Percentiles rank a stretch among this genome's conserved stretches.
These are phyloP conservation scores for Stegodyphus mimosarum DNA, from an alignment of 1,140 invertebrate genomes.

Conservation along the genomic window DNA sequence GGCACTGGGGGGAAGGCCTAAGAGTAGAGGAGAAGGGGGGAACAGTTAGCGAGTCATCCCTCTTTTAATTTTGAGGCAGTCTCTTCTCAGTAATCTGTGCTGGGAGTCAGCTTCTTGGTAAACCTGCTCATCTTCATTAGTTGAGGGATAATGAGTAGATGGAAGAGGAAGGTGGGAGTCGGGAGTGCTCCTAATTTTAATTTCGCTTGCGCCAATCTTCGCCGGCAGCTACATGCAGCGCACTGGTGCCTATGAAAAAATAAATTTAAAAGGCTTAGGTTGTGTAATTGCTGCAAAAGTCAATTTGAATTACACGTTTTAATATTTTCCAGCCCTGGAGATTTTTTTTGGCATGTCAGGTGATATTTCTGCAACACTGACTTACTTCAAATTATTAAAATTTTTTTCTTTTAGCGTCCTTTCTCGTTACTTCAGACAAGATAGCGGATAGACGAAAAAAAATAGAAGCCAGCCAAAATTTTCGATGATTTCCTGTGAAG, in stretches of 20 bases:
- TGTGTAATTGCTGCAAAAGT: conserved; percentile 41
- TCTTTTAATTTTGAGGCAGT: conserved; percentile 1
- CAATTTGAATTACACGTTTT: neutral
- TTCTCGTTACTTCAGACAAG: too few species aligned
- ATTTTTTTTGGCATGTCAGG: too few species aligned
- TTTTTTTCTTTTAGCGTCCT: too few species aligned
- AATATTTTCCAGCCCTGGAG: too few species aligned
- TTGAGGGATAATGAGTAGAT: neutral
- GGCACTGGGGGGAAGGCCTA: too few species aligned
- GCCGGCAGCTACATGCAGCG: neutral
- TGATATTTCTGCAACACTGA: too few species aligned
- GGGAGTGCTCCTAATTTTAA: conserved; percentile 33
- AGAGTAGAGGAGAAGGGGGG: neutral
- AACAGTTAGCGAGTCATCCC: neutral
- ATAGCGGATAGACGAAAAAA: too few species aligned
- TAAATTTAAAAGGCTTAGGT: conserved; percentile 47
- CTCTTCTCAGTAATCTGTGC: neutral
- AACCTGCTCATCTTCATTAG: conserved; percentile 39
- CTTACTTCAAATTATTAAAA: too few species aligned
- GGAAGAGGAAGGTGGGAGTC: neutral
- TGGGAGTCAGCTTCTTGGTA: neutral
- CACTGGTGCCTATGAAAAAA: neutral
- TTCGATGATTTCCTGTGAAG: too few species aligned
- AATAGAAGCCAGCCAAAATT: too few species aligned
- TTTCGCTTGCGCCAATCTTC: conserved; percentile 5